These are phyloP conservation scores for Acanthaster planci DNA, from an alignment of 35 echinoderm and acorn worm genomes.

Conservation along the genomic window DNA sequence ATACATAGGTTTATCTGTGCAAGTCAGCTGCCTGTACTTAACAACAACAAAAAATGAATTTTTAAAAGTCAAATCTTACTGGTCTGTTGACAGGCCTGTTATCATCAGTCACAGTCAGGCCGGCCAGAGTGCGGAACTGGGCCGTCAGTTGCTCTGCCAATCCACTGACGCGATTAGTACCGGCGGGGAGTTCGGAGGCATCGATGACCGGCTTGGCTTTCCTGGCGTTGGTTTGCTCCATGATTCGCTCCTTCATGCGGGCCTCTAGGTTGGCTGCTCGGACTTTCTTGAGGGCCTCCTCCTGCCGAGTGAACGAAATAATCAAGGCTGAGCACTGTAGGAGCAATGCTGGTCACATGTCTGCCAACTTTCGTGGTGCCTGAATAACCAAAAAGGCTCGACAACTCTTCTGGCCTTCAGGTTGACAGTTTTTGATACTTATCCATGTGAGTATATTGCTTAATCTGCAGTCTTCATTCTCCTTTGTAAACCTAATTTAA, in stretches of 20 bases:
- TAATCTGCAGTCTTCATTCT: too few species aligned
- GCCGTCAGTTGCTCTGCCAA: conserved; percentile 77
- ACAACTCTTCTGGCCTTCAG: too few species aligned
- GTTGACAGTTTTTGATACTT: too few species aligned
- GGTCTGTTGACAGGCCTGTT: conserved; percentile 9
- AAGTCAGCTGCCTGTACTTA: too few species aligned
- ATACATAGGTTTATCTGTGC: too few species aligned
- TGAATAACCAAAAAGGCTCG: too few species aligned
- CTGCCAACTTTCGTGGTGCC: too few species aligned
- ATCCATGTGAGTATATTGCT: too few species aligned
- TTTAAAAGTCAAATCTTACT: not conserved
- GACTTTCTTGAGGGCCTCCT: not conserved
- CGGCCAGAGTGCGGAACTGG: conserved; percentile 60
- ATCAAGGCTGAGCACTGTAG: too few species aligned
- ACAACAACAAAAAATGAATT: too few species aligned
- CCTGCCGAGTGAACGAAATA: not conserved
- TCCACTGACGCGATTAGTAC: conserved; percentile 84
- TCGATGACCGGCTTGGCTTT: conserved; percentile 1
- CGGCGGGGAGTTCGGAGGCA: conserved; percentile 28
- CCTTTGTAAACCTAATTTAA: too few species aligned
- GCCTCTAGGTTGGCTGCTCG: not conserved
- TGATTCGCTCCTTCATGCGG: conserved; percentile 32
- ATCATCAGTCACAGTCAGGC: conserved; percentile 39
- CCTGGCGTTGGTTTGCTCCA: not conserved
- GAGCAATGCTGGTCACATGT: too few species aligned